Evolutionary conservation across 30 jellyfish, hydroid and myxozoan species (phyloP), one percentile per base, ranked within the genome.

Genomic region (Clytia hemisphaerica): DNA sequence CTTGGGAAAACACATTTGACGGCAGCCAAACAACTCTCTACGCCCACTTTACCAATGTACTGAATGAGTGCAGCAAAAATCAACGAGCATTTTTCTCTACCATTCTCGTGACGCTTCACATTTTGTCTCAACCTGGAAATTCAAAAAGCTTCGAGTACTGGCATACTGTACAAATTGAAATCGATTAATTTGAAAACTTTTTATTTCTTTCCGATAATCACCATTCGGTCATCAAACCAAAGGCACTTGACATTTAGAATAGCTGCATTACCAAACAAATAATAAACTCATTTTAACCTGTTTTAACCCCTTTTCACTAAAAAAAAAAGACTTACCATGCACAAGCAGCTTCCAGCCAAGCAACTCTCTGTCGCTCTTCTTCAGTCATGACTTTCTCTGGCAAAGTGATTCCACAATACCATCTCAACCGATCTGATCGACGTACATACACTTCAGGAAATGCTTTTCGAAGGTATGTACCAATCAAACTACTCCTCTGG

Each of bases 381-480:
- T 25, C 42, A 5, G 38, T 57, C 9, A 7, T 26, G 7, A 22
- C 70, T 57, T 57, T 57, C 35, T 57, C 70, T 22, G 70, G 70
- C 16, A 83, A 54, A 6, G 92, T 66, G 24, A 83, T 75, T 18
- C 95, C 95, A 83, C 95, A 83, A 31, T 53, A 83, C 95, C 95
- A 83, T 47, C 95, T 38, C 47, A 67, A 60, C 1, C 95, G 79
- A 31, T 83, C 95, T 10, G 95, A 83, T 48, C 95, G 59, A 42
- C 95, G 68, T 21, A 75, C 29, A 53, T 83, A 83, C 5, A 83
- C 54, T 36, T 61, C 63, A 22, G 95, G 95, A 50, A 83, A 83
- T 31, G 92, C 95, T 36, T 71, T 53, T 47, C 77, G 67, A 6
- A 81, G 71, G 71, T 73, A 64, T 29, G 79, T 65, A 27, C 94